Percentiles rank a stretch among this genome's conserved stretches.
Evolutionary conservation across 2,888 invertebrate genomes (phyloP).

Genomic region (Phanerotoma sp.): DNA sequence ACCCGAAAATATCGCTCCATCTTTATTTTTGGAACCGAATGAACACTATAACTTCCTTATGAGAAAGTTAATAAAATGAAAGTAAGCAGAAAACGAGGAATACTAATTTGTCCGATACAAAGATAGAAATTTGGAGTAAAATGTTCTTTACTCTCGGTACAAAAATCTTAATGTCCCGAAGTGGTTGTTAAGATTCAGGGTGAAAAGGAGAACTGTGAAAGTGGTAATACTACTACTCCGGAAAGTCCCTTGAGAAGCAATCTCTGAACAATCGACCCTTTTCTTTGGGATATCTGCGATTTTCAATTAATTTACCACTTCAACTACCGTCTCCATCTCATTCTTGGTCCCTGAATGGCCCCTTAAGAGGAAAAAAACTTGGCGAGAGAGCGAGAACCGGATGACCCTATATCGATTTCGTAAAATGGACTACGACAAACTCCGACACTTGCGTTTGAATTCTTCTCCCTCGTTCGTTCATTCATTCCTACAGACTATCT

Average conservation of each 20-base stretch:
- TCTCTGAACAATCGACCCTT: conserved; percentile 26
- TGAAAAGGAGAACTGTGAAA: conserved; percentile 11
- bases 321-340: conserved; percentile 15
- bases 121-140: neutral
- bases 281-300: conserved; percentile 30
- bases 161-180: neutral
- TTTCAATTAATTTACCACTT: conserved; percentile 44
- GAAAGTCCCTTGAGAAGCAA: conserved; percentile 26
- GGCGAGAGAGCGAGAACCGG: conserved; percentile 5
- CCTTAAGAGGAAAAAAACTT: conserved; percentile 1
- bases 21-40: no score
- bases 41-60: no score
- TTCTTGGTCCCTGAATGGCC: conserved; percentile 8
- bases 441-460: conserved; percentile 13
- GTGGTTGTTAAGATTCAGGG: neutral
- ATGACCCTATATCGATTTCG: conserved; percentile 30
- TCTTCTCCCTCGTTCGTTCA: neutral
- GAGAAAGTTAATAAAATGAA: no score
- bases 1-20: no score
- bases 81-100: no score
- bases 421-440: conserved; percentile 23
- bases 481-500: neutral
- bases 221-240: conserved; percentile 8
- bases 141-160: neutral
- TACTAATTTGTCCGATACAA: neutral